Percentiles rank a stretch among this genome's conserved stretches.
These are phyloP conservation scores for Macrosoma leucophasiata DNA, from an alignment of 2,888 invertebrate genomes.

Conservation along the genomic window DNA sequence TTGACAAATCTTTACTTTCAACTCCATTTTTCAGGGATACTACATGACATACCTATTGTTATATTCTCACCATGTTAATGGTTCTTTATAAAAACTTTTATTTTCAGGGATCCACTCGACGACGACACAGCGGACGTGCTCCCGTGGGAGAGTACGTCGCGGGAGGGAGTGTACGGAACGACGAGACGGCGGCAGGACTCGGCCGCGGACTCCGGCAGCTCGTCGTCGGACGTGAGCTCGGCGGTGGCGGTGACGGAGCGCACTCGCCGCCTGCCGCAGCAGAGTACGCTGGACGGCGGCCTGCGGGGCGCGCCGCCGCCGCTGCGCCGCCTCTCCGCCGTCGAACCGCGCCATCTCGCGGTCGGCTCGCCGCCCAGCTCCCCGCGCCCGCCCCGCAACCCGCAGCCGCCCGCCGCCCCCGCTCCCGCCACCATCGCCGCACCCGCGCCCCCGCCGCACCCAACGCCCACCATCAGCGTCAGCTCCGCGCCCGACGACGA, in stretches of 20 bases:
- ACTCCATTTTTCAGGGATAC: no score
- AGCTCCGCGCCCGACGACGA: conserved; percentile 82
- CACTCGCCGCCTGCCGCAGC: conserved; percentile 78
- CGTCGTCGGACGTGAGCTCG: conserved; percentile 82
- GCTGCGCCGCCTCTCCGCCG: conserved; percentile 63
- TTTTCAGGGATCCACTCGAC: conserved; percentile 52
- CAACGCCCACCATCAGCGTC: conserved; percentile 81
- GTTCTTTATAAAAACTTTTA: conserved; percentile 4
- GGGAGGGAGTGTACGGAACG: conserved; percentile 45
- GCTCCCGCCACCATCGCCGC: conserved; percentile 41
- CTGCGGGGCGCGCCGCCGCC: conserved; percentile 77
- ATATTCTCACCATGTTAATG: conserved; percentile 6
- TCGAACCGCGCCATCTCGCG: conserved; percentile 51
- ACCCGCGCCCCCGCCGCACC: conserved; percentile 29
- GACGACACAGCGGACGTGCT: conserved; percentile 55
- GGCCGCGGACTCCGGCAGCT: conserved; percentile 83
- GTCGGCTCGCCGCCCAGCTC: conserved; percentile 47
- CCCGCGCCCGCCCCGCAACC: conserved; percentile 36
- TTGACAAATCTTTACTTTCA: background rate
- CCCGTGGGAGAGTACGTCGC: conserved; percentile 53
- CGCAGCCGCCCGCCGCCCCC: conserved; percentile 36
- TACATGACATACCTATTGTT: no score
- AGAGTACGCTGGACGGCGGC: conserved; percentile 80
- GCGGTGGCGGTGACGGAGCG: conserved; percentile 72
- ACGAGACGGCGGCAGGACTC: conserved; percentile 79